Conservation (phyloP, 2,888 invertebrate species). For the Gasteruption jaculator region DNA sequence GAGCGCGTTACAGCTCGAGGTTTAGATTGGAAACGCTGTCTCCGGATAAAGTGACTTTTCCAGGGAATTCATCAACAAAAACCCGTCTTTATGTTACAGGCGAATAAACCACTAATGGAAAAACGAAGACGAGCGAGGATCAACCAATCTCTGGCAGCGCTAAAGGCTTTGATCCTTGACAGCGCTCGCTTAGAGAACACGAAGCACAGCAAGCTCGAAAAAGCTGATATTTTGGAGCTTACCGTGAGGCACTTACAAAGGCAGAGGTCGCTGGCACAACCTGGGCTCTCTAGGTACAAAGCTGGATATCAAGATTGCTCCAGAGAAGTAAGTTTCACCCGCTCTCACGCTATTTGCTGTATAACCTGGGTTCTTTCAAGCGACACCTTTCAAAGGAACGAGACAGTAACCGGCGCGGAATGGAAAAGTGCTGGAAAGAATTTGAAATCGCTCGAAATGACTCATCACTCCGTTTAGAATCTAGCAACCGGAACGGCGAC, state of each 20-base stretch:
- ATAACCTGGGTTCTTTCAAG: background rate
- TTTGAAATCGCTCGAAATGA: too few species aligned
- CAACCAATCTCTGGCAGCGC: constrained; percentile 69
- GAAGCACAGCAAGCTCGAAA: constrained; percentile 78
- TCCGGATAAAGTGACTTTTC: too few species aligned
- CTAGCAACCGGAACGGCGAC: too few species aligned
- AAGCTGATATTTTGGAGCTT: constrained; percentile 79
- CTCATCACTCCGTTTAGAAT: too few species aligned
- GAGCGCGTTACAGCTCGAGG: too few species aligned
- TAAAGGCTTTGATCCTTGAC: constrained; percentile 69
- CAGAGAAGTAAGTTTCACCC: constrained; percentile 58
- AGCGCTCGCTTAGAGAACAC: constrained; percentile 65
- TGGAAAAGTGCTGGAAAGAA: too few species aligned
- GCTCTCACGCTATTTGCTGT: background rate
- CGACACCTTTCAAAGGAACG: constrained; percentile 1
- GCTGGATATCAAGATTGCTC: constrained; percentile 66
- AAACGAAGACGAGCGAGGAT: constrained; percentile 69
- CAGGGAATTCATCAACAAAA: background rate
- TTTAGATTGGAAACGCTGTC: too few species aligned
- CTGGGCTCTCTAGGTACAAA: constrained; percentile 61
- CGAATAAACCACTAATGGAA: constrained; percentile 77
- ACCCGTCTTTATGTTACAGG: constrained; percentile 49
- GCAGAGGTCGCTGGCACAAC: constrained; percentile 65
- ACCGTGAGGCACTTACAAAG: constrained; percentile 78
- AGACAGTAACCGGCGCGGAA: too few species aligned